These are phyloP conservation scores for Tetramorium simillimum DNA, from an alignment of 1,140 invertebrate species.

Conservation along the genomic window DNA sequence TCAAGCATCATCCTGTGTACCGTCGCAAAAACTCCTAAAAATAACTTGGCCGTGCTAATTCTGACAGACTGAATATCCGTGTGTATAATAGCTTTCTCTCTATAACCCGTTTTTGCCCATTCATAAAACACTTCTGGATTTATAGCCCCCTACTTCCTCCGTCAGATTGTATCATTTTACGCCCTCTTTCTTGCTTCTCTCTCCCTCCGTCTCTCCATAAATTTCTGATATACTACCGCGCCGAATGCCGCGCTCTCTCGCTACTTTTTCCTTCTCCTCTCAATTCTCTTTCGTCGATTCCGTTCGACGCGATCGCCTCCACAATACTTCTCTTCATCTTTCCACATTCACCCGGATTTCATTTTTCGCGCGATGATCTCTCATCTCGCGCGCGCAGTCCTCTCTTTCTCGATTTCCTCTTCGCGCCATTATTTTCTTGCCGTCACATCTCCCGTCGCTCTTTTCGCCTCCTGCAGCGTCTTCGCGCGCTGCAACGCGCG, in stretches of 20 bases:
- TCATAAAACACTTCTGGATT: constrained; percentile 13
- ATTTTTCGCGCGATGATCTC: constrained; percentile 44
- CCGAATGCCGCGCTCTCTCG: background rate
- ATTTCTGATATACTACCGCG: background rate
- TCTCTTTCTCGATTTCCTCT: constrained; percentile 35
- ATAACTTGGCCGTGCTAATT: constrained; percentile 5
- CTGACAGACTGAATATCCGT: background rate
- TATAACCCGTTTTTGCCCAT: background rate
- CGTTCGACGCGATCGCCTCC: constrained; percentile 17
- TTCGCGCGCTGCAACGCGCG: constrained; percentile 26
- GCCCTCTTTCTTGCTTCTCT: background rate
- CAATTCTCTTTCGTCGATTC: constrained; percentile 32
- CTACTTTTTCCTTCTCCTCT: background rate
- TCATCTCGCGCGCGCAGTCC: background rate
- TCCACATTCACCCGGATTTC: constrained; percentile 16
- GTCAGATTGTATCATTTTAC: constrained; percentile 30
- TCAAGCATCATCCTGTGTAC: background rate
- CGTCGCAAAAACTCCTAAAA: constrained; percentile 7
- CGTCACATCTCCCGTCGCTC: background rate
- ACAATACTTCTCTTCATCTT: constrained; percentile 33
- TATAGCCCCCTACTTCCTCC: background rate
- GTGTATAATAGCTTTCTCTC: background rate
- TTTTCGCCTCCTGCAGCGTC: background rate
- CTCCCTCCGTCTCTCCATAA: constrained; percentile 29
- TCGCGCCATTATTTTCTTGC: constrained; percentile 39